Evolutionary conservation across 2,888 invertebrate species (phyloP).

Genomic region (Poecilobothrus nobilitatus): DNA sequence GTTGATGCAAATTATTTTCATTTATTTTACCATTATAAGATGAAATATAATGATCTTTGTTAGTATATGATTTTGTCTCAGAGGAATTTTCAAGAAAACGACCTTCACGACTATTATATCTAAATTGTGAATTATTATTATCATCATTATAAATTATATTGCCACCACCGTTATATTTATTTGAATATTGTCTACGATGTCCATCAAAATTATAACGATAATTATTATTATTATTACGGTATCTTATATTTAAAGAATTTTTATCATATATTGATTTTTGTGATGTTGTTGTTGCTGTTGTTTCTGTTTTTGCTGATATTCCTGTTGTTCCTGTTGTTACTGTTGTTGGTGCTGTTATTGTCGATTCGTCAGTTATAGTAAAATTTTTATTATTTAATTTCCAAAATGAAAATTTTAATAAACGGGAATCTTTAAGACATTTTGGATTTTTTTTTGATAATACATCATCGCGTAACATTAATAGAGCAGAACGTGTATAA

Average conservation of each 20-base stretch:
- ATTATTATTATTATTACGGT: no score
- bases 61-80: not conserved
- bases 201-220: no score
- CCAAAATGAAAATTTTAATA: slow-evolving; percentile 2
- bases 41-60: no score
- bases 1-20: no score
- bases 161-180: not conserved
- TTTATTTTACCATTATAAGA: not conserved
- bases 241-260: no score
- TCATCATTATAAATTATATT: not conserved
- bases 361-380: not conserved
- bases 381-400: not conserved
- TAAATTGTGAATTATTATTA: not conserved
- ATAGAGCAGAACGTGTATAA: slow-evolving; percentile 10
- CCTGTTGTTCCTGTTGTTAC: not conserved
- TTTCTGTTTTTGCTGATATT: not conserved
- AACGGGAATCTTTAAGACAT: not conserved
- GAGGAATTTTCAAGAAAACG: not conserved
- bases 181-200: not conserved
- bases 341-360: not conserved
- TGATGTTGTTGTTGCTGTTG: not conserved
- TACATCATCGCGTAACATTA: slow-evolving; percentile 1
- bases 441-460: not conserved
- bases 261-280: not conserved
- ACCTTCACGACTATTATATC: not conserved